These are phyloP conservation scores for Enteromius radiatus DNA, from an alignment of 2,797 vertebrate genomes.

Conservation along the genomic window DNA sequence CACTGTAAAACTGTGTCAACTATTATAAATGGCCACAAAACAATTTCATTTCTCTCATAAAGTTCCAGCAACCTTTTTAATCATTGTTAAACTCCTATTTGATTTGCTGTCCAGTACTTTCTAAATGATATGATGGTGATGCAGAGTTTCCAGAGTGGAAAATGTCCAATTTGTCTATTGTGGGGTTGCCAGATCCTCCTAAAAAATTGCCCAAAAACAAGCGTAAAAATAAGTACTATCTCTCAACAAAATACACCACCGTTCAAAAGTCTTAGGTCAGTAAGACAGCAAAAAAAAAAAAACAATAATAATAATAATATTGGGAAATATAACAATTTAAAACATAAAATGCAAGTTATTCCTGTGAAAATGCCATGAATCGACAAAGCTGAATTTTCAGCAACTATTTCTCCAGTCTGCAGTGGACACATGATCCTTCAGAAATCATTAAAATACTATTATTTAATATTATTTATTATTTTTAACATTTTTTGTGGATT, in stretches of 20 bases:
- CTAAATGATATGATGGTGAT: neutral
- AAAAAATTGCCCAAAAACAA: neutral
- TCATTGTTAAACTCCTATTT: neutral
- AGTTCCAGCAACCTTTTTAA: neutral
- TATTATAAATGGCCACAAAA: conserved; percentile 7
- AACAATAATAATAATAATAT: neutral
- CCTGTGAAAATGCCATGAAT: neutral
- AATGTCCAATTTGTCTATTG: neutral
- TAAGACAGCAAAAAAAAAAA: neutral
- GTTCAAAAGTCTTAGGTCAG: neutral
- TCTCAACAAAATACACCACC: neutral
- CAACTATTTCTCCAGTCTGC: neutral
- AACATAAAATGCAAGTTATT: neutral
- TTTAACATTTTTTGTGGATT: neutral
- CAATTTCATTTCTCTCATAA: neutral
- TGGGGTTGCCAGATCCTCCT: neutral
- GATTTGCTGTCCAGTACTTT: conserved; percentile 1
- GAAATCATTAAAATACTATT: neutral
- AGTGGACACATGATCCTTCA: neutral
- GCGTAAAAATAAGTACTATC: neutral
- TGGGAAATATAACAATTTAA: neutral
- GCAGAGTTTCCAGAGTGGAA: neutral
- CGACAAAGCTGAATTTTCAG: neutral
- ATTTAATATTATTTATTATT: neutral
- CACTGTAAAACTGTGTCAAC: conserved; percentile 27